These are phyloP conservation scores for Fulica atra DNA, from an alignment of 2,113 vertebrate species.

Conservation along the genomic window DNA sequence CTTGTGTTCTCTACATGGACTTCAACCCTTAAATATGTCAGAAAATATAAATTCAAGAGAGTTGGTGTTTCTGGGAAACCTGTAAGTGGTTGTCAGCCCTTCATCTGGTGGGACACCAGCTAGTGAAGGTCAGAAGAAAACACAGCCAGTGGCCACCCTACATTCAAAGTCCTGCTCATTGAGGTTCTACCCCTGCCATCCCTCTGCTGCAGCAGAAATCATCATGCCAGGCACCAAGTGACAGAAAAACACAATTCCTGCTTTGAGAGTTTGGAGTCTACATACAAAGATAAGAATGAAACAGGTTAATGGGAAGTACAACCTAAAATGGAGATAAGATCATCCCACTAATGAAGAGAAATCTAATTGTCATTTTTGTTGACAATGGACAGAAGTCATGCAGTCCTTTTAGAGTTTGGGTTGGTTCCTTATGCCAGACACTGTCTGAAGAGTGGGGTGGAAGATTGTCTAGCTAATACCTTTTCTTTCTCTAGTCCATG, in stretches of 20 bases:
- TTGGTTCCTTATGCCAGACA: neutral
- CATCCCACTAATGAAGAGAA: neutral
- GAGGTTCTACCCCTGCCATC: neutral
- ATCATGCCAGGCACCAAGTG: accelerated
- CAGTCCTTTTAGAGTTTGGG: neutral
- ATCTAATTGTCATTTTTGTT: neutral
- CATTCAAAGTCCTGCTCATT: neutral
- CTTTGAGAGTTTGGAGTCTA: neutral
- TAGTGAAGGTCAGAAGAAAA: neutral
- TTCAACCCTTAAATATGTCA: neutral
- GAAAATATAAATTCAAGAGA: neutral
- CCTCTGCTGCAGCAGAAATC: neutral
- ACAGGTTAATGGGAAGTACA: neutral
- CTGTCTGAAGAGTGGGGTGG: neutral
- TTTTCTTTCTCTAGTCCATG: neutral
- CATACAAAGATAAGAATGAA: neutral
- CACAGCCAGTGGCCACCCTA: neutral
- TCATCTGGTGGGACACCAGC: neutral
- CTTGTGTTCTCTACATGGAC: neutral
- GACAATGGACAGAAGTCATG: neutral
- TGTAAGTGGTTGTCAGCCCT: neutral
- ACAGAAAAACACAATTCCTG: neutral
- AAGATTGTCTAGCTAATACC: neutral
- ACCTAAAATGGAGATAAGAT: neutral
- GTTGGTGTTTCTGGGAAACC: neutral